phyloP scores from a whole-genome alignment of 2,113 vertebrate genomes.

The Proteles cristata region DNA sequence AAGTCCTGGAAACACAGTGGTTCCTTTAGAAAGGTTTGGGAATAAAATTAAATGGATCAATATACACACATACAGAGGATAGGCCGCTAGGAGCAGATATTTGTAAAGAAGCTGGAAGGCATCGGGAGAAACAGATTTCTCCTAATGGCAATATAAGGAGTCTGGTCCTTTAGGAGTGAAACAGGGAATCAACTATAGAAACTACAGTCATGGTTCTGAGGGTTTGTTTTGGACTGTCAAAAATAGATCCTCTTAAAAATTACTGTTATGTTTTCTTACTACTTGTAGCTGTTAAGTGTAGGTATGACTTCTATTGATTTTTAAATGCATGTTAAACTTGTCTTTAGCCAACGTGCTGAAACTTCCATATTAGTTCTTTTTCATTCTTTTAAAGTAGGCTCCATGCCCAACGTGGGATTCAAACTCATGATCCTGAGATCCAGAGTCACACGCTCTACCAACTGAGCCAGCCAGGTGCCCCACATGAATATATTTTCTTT shows the following conservation, averaged over 20 bases:
- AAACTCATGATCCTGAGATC: neutral
- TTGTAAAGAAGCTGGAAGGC: neutral
- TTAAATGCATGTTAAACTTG: neutral
- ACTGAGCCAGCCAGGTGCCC: neutral
- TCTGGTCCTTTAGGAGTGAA: neutral
- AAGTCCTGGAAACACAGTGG: neutral
- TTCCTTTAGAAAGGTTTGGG: neutral
- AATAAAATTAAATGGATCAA: neutral
- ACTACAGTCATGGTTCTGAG: neutral
- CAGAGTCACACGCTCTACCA: neutral
- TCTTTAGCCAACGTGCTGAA: neutral
- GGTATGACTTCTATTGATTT: neutral
- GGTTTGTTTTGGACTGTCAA: neutral
- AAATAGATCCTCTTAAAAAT: neutral
- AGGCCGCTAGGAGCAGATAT: neutral
- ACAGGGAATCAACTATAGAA: neutral
- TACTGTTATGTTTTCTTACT: neutral
- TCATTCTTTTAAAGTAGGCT: neutral
- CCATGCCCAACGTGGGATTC: neutral
- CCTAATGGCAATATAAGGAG: neutral
- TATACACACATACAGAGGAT: accelerated
- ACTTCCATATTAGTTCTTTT: neutral
- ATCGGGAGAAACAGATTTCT: neutral
- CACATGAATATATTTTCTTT: too few relatives aligned
- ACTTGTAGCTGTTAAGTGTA: neutral